Conservation (phyloP, 1,140 invertebrate genomes). For the Maniola jurtina region DNA sequence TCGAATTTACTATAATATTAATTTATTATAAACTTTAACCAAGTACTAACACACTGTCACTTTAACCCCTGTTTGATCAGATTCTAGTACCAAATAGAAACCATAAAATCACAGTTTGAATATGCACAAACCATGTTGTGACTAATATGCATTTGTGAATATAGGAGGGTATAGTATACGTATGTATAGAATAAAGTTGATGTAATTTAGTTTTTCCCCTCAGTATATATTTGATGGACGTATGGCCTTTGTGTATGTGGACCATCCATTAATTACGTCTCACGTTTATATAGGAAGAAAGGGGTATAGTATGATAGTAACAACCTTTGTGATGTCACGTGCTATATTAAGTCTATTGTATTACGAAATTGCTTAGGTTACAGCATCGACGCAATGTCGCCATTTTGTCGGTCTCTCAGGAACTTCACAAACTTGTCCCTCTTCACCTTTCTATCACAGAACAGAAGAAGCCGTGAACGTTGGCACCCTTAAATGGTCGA, state of each 20-base stretch:
- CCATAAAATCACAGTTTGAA: constrained; percentile 9
- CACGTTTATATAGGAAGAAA: background rate
- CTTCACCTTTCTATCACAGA: no score
- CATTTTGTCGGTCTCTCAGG: no score
- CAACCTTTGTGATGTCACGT: no score
- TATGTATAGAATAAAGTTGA: background rate
- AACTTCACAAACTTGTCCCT: no score
- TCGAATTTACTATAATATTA: no score
- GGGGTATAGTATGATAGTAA: background rate
- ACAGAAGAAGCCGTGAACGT: no score
- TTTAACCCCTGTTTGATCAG: background rate
- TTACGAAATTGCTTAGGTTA: no score
- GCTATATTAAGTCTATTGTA: no score
- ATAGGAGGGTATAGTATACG: background rate
- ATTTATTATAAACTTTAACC: no score
- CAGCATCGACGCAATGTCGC: no score
- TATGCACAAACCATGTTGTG: constrained; percentile 14
- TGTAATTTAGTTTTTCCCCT: background rate
- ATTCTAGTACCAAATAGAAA: constrained; percentile 5
- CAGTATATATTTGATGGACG: background rate
- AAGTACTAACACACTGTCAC: background rate
- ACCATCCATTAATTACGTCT: background rate
- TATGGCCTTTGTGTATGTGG: background rate
- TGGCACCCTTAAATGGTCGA: no score
- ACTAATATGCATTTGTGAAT: constrained; percentile 4